Evolutionary conservation across 2,888 invertebrate species (phyloP).

Genomic region (Drosophila borborema): DNA sequence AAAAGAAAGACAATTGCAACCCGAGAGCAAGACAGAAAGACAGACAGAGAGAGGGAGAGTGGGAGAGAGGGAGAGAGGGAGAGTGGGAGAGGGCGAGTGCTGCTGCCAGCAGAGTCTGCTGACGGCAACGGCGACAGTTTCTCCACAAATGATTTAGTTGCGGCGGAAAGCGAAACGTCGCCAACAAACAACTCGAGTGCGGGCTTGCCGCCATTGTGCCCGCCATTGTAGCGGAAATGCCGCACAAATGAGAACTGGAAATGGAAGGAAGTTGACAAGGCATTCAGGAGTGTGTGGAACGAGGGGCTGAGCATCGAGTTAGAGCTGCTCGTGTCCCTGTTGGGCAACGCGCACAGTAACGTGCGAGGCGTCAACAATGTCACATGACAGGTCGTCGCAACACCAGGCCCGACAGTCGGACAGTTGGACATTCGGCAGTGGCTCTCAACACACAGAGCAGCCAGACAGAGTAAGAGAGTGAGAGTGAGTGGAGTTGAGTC

Average conservation of each 20-base stretch:
- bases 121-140: slow-evolving; percentile 32
- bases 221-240: slow-evolving; percentile 78
- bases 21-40: background rate
- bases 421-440: slow-evolving; percentile 15
- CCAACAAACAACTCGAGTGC: slow-evolving; percentile 74
- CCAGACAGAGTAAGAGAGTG: background rate
- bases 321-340: slow-evolving; percentile 3
- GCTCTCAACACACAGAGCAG: background rate
- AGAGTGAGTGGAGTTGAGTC: background rate
- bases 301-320: background rate
- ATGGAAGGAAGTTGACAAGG: slow-evolving; percentile 78
- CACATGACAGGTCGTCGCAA: slow-evolving; percentile 60
- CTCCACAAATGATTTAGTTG: slow-evolving; percentile 74
- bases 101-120: background rate
- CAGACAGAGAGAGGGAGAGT: background rate
- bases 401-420: slow-evolving; percentile 30
- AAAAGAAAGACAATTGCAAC: slow-evolving; percentile 79
- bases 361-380: slow-evolving; percentile 58
- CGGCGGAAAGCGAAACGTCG: slow-evolving; percentile 78
- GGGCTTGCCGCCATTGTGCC: slow-evolving; percentile 62
- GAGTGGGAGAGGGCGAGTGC: too few relatives aligned
- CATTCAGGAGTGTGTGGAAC: background rate
- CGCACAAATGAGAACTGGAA: slow-evolving; percentile 78
- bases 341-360: slow-evolving; percentile 28
- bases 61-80: background rate